phyloP scores from a whole-genome alignment of 2,888 invertebrate species.

The Harpalus rufipes region DNA sequence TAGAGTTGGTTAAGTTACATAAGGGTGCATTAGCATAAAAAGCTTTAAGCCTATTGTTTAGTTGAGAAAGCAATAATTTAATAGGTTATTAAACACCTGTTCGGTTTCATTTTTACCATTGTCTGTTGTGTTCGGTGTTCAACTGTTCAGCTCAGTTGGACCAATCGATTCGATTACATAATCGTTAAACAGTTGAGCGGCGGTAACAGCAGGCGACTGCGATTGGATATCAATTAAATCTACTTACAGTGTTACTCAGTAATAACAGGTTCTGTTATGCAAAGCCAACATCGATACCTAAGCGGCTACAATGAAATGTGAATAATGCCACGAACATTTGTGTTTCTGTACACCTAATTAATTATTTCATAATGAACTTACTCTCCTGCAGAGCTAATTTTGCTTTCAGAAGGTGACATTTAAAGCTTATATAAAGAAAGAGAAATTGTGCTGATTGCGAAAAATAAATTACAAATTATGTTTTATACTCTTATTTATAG shows the following conservation, averaged over 20 bases:
- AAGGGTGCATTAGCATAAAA: not conserved
- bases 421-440: not conserved
- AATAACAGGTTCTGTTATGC: slow-evolving; percentile 48
- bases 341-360: slow-evolving; percentile 14
- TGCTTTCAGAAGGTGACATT: not conserved
- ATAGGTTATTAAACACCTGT: slow-evolving; percentile 14
- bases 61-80: slow-evolving; percentile 4
- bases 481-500: not conserved
- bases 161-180: slow-evolving; percentile 39
- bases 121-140: not conserved
- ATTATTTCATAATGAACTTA: slow-evolving; percentile 29
- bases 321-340: slow-evolving; percentile 30
- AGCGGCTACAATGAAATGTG: slow-evolving; percentile 28
- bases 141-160: not conserved
- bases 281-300: slow-evolving; percentile 30
- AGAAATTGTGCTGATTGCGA: not conserved
- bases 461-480: not conserved
- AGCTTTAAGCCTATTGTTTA: not conserved
- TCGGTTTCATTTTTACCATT: slow-evolving; percentile 1
- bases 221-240: slow-evolving; percentile 49
- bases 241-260: slow-evolving; percentile 29
- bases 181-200: slow-evolving; percentile 34
- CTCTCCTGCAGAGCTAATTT: not conserved
- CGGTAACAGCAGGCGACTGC: slow-evolving; percentile 30
- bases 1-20: not conserved